These are phyloP conservation scores for Serinus canaria DNA, from an alignment of 2,113 vertebrate genomes.

Conservation along the genomic window DNA sequence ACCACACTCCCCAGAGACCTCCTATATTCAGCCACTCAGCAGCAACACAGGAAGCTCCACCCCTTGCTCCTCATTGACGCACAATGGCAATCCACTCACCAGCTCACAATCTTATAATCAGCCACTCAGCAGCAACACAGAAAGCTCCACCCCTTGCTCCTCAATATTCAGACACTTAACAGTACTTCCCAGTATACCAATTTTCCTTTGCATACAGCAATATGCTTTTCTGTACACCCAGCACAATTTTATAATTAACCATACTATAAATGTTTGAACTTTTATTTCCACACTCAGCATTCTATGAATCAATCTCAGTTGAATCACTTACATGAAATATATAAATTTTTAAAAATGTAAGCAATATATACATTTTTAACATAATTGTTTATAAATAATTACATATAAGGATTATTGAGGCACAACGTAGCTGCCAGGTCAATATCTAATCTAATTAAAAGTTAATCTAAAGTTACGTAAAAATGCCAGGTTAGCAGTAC, in stretches of 20 bases:
- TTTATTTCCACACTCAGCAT: not conserved
- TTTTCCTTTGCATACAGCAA: not conserved
- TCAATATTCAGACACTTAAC: not conserved
- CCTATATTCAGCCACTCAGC: too few species aligned
- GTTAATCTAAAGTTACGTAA: not conserved
- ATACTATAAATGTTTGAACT: not conserved
- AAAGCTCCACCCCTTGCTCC: too few species aligned
- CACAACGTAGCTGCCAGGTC: not conserved
- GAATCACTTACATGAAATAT: not conserved
- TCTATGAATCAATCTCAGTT: not conserved
- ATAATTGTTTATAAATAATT: not conserved
- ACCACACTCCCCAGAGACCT: too few species aligned
- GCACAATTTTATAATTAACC: not conserved
- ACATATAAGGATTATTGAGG: not conserved
- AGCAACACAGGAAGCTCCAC: too few species aligned
- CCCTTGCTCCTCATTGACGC: too few species aligned
- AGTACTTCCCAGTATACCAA: not conserved
- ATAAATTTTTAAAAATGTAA: not conserved
- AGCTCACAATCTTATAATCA: too few species aligned
- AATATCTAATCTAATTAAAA: slow-evolving; percentile 38
- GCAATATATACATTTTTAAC: too few species aligned
- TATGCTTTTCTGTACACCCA: not conserved
- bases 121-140: too few species aligned
- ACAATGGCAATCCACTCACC: too few species aligned
- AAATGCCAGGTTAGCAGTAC: not conserved